Percentiles rank a stretch among this genome's conserved stretches.
Conservation (phyloP, 2,113 vertebrate species). For the Odontophorus gujanensis region DNA sequence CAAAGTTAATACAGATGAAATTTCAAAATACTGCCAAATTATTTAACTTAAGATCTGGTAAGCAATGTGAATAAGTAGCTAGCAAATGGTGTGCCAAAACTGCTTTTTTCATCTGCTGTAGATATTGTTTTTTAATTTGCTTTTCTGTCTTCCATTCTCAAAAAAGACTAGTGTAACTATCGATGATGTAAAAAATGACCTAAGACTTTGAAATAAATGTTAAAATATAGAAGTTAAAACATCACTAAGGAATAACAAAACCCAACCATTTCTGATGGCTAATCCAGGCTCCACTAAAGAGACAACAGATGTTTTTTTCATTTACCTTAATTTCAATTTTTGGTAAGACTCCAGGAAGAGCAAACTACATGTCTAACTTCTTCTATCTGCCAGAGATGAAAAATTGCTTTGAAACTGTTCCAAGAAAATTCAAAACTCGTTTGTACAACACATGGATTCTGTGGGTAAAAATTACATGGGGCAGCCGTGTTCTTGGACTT, state of each 20-base stretch:
- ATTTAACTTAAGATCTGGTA: not conserved
- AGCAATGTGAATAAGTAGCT: not conserved
- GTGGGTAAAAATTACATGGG: slow-evolving; percentile 14
- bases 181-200: not conserved
- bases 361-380: not conserved
- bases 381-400: not conserved
- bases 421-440: not conserved
- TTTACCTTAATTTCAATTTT: not conserved
- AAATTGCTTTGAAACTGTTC: slow-evolving; percentile 2
- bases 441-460: not conserved
- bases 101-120: not conserved
- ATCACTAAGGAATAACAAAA: not conserved
- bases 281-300: not conserved
- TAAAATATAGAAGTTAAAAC: not conserved
- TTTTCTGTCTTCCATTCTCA: not conserved
- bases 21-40: not conserved
- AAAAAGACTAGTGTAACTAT: not conserved
- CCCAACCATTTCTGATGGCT: not conserved
- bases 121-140: not conserved
- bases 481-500: slow-evolving; percentile 24
- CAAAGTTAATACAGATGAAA: not conserved
- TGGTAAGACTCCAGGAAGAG: not conserved
- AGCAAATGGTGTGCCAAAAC: not conserved
- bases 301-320: not conserved
- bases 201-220: not conserved